Evolutionary conservation across 1,140 invertebrate species (phyloP).

Genomic region (Caenorhabditis remanei): DNA sequence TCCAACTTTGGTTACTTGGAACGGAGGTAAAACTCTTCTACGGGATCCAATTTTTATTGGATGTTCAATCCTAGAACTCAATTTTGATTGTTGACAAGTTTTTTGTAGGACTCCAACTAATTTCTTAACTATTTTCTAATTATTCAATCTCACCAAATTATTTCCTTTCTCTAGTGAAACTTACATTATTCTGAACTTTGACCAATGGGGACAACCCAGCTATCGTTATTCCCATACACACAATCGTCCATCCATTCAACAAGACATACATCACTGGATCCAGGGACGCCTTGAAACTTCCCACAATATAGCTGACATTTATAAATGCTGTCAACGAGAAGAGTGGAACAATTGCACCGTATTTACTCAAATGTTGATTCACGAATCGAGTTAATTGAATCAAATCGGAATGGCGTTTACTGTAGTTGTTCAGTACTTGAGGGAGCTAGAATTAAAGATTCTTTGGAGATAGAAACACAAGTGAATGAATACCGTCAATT

Average conservation of each 20-base stretch:
- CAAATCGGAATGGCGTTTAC: conserved; percentile 24
- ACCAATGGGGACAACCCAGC: conserved; percentile 17
- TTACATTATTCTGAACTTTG: conserved; percentile 31
- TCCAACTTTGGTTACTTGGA: too few relatives aligned
- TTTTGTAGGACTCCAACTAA: too few relatives aligned
- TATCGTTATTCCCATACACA: conserved; percentile 21
- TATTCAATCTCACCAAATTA: too few relatives aligned
- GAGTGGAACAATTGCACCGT: conserved; percentile 9
- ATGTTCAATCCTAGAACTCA: too few relatives aligned
- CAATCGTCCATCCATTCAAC: not conserved
- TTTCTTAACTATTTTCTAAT: too few relatives aligned
- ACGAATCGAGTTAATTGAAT: conserved; percentile 42
- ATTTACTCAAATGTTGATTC: conserved; percentile 21
- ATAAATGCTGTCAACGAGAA: conserved; percentile 7
- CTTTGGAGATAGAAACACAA: not conserved
- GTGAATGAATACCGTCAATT: not conserved
- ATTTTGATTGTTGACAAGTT: too few relatives aligned
- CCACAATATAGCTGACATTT: conserved; percentile 10
- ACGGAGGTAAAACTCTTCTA: too few relatives aligned
- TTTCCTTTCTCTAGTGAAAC: not conserved
- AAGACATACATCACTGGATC: conserved; percentile 10
- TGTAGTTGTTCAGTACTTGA: conserved; percentile 37
- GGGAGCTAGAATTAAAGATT: not conserved
- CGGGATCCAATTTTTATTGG: too few relatives aligned
- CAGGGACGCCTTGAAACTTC: not conserved